These are phyloP conservation scores for Germaria angustata DNA, from an alignment of 2,888 invertebrate species.

Conservation along the genomic window DNA sequence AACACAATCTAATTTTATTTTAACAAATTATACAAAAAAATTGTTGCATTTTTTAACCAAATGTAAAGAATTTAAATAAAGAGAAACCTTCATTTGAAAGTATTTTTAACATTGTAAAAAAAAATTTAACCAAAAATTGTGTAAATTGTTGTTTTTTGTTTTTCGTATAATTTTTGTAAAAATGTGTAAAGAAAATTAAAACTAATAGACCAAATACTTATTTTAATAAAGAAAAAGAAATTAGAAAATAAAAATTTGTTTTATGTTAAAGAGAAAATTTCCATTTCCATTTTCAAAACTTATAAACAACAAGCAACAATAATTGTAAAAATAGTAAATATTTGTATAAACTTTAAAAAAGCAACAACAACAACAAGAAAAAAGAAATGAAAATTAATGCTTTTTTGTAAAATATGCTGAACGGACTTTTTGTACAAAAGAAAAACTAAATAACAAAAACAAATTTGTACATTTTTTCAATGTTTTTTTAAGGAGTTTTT, in stretches of 20 bases:
- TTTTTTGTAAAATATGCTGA: slow-evolving; percentile 64
- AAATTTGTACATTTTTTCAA: slow-evolving; percentile 59
- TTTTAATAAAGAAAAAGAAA: slow-evolving; percentile 23
- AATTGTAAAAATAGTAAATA: slow-evolving; percentile 62
- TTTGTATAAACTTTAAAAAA: slow-evolving; percentile 65
- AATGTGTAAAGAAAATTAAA: slow-evolving; percentile 31
- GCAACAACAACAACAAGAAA: slow-evolving; percentile 21
- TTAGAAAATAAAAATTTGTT: slow-evolving; percentile 3
- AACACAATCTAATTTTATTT: slow-evolving; percentile 23
- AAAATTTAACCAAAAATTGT: slow-evolving; percentile 41
- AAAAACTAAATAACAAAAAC: slow-evolving; percentile 7
- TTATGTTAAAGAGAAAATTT: slow-evolving; percentile 42
- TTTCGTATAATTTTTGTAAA: slow-evolving; percentile 62
- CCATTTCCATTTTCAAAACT: too few relatives aligned
- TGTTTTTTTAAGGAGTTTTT: slow-evolving; percentile 46
- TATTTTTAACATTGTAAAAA: slow-evolving; percentile 38
- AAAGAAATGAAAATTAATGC: slow-evolving; percentile 35
- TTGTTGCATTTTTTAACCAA: slow-evolving; percentile 54
- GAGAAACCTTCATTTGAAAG: slow-evolving; percentile 3
- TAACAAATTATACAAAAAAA: neutral
- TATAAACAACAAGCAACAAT: slow-evolving; percentile 33
- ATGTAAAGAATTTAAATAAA: neutral
- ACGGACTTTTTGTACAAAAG: slow-evolving; percentile 49
- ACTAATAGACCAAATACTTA: slow-evolving; percentile 59
- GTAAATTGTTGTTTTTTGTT: too few relatives aligned